phyloP scores from a whole-genome alignment of 2,888 invertebrate genomes.

The Drosophila recens region DNA sequence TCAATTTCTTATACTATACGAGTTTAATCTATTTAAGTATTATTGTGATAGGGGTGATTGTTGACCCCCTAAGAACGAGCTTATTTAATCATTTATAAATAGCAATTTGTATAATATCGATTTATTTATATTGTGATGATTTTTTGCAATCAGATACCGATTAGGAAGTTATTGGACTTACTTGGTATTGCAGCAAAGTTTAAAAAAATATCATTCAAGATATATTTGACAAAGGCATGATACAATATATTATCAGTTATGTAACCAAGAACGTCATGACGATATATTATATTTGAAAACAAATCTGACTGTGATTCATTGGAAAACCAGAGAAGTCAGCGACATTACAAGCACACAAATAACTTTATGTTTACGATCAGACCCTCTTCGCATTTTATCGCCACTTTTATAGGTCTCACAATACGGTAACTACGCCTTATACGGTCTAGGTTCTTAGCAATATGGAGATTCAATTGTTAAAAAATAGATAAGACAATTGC shows the following conservation, averaged over 20 bases:
- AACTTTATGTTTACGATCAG: background rate
- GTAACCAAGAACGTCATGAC: too few species aligned
- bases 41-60: conserved; percentile 1
- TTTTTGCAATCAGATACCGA: background rate
- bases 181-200: background rate
- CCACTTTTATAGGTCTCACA: background rate
- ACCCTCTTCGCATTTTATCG: background rate
- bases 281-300: too few species aligned
- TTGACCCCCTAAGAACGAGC: background rate
- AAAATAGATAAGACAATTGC: too few species aligned
- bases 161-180: background rate
- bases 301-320: too few species aligned
- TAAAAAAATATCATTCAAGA: too few species aligned
- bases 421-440: background rate
- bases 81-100: conserved; percentile 4
- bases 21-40: conserved; percentile 16
- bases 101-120: background rate
- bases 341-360: background rate
- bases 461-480: too few species aligned
- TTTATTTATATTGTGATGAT: conserved; percentile 2
- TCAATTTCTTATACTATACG: conserved; percentile 11
- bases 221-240: too few species aligned
- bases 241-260: too few species aligned
- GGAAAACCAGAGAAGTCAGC: background rate
- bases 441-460: background rate